phyloP scores from a whole-genome alignment of 92 coral and sea anemone genomes.

The Parazoanthus atlanticus region DNA sequence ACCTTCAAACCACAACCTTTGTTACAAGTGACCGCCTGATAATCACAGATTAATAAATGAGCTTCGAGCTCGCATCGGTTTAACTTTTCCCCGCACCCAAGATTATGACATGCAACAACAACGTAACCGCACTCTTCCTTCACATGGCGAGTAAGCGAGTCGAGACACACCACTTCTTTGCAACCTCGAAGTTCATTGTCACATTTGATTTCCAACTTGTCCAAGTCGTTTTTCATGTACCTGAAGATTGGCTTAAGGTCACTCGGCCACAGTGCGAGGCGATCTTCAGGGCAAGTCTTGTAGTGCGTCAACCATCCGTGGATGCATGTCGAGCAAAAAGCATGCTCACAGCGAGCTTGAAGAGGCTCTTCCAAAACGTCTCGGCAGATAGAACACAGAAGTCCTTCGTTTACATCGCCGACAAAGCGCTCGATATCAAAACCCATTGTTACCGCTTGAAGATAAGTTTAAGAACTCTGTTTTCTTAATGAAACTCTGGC shows the following conservation, averaged over 20 bases:
- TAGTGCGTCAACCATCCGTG: constrained; percentile 86
- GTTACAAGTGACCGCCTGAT: constrained; percentile 71
- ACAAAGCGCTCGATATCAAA: constrained; percentile 87
- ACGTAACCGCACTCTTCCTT: constrained; percentile 85
- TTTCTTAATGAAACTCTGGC: neutral
- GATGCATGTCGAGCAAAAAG: constrained; percentile 82
- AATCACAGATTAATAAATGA: constrained; percentile 68
- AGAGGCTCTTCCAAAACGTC: constrained; percentile 89
- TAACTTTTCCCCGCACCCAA: constrained; percentile 73
- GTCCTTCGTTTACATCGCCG: constrained; percentile 79
- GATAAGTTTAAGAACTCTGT: neutral
- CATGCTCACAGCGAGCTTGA: constrained; percentile 87
- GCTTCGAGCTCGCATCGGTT: constrained; percentile 77
- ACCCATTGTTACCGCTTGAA: constrained; percentile 63
- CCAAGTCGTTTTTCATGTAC: constrained; percentile 85
- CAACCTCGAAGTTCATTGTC: constrained; percentile 84
- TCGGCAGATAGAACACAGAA: constrained; percentile 87
- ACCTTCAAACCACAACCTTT: constrained; percentile 88
- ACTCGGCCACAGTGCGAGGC: constrained; percentile 87
- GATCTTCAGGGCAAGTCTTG: constrained; percentile 88
- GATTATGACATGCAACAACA: constrained; percentile 69
- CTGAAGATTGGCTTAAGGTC: constrained; percentile 86
- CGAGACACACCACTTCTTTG: constrained; percentile 72
- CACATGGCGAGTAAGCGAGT: constrained; percentile 70
- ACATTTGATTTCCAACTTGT: constrained; percentile 78